phyloP scores from a whole-genome alignment of 2,888 invertebrate species.

The Beris morrisii region DNA sequence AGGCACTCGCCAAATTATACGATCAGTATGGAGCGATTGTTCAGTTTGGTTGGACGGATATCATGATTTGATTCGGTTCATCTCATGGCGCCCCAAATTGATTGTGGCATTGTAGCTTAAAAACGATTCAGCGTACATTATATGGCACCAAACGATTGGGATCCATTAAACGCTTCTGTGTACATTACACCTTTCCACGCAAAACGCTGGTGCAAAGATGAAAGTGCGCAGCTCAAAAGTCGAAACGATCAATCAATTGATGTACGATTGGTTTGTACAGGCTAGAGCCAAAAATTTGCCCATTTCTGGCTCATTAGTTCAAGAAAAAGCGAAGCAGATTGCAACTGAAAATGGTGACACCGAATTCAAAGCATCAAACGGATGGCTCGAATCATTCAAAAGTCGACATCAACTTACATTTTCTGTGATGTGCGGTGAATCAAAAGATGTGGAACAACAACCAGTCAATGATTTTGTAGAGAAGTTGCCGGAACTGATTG shows the following conservation, averaged over 20 bases:
- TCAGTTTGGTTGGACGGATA: too few relatives aligned
- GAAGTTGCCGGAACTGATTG: conserved; percentile 11
- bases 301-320: neutral
- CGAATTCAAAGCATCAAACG: neutral
- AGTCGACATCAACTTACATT: neutral
- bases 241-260: neutral
- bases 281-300: neutral
- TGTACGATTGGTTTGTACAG: neutral
- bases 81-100: too few relatives aligned
- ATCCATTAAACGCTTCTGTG: too few relatives aligned
- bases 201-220: too few relatives aligned
- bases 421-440: neutral
- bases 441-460: neutral
- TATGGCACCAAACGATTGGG: too few relatives aligned
- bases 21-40: too few relatives aligned
- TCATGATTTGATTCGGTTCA: too few relatives aligned
- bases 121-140: too few relatives aligned
- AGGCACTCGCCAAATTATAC: too few relatives aligned
- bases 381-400: neutral
- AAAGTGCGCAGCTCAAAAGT: too few relatives aligned
- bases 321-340: neutral
- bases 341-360: neutral
- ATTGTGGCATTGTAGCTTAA: too few relatives aligned
- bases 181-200: too few relatives aligned
- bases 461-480: neutral